These are phyloP conservation scores for Sibirionetta formosa DNA, from an alignment of 2,797 vertebrate genomes.

Conservation along the genomic window DNA sequence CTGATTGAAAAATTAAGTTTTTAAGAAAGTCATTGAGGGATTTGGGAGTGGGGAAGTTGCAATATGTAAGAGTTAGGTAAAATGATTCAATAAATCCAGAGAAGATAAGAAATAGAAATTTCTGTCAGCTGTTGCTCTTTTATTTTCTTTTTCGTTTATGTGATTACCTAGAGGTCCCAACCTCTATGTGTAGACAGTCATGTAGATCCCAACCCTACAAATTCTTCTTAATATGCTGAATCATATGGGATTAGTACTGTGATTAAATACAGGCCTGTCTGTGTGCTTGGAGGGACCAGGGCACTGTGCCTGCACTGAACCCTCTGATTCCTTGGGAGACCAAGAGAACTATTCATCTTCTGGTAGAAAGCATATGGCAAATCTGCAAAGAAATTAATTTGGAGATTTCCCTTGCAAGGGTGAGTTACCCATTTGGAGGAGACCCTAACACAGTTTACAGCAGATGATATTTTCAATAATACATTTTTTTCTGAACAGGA, in stretches of 20 bases:
- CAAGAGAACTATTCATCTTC: neutral
- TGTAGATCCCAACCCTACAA: neutral
- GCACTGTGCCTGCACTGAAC: neutral
- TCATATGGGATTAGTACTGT: rapidly evolving
- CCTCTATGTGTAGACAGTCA: too few relatives aligned
- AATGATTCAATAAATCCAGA: neutral
- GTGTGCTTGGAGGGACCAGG: neutral
- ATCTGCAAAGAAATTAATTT: neutral
- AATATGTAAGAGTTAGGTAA: neutral
- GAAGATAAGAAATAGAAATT: neutral
- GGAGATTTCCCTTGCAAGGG: neutral
- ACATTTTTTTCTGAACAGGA: neutral
- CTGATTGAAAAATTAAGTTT: neutral
- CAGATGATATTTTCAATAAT: neutral
- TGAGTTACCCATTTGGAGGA: neutral
- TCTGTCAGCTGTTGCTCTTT: neutral
- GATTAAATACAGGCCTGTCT: neutral
- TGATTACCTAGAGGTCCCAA: too few relatives aligned
- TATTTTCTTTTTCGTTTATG: neutral
- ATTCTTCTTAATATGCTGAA: neutral
- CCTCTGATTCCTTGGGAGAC: neutral
- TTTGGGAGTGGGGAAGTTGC: neutral
- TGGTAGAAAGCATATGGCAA: neutral
- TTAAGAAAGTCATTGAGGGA: neutral
- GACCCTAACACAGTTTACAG: neutral